These are phyloP conservation scores for Nothobranchius furzeri DNA, from an alignment of 2,113 vertebrate species.

Conservation along the genomic window DNA sequence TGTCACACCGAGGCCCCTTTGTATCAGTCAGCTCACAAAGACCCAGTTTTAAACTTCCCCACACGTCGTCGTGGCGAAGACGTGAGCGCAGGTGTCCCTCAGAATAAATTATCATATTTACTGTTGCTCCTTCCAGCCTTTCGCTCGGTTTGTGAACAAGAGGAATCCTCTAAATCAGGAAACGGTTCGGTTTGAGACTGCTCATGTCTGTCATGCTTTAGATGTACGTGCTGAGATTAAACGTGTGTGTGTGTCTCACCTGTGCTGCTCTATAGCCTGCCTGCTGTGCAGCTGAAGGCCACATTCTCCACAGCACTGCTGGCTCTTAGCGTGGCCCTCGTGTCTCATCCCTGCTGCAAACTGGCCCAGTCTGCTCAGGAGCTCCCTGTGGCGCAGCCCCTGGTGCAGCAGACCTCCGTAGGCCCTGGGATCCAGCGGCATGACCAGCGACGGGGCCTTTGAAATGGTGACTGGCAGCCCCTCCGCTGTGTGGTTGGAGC, in stretches of 20 bases:
- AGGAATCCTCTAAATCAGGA: neutral
- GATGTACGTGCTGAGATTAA: too few species aligned
- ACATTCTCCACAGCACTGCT: conserved; percentile 90
- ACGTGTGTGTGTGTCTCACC: conserved; percentile 73
- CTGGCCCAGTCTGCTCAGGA: conserved; percentile 93
- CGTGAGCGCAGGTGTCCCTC: conserved; percentile 61
- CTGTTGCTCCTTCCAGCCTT: conserved; percentile 38
- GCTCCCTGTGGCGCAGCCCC: conserved; percentile 94
- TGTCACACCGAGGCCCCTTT: conserved; percentile 48
- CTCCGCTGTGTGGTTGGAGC: conserved; percentile 87
- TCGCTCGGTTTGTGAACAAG: conserved; percentile 23
- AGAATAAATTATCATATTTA: conserved; percentile 55
- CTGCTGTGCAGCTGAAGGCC: conserved; percentile 92
- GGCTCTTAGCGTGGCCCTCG: conserved; percentile 79
- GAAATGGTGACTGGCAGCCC: conserved; percentile 83
- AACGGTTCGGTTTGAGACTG: too few species aligned
- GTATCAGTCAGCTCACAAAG: conserved; percentile 54
- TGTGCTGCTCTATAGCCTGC: conserved; percentile 94
- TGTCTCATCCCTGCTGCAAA: conserved; percentile 90
- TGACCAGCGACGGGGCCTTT: conserved; percentile 82
- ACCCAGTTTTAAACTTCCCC: conserved; percentile 45
- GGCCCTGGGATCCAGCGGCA: conserved; percentile 93
- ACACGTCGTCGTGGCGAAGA: conserved; percentile 33
- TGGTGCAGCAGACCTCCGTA: conserved; percentile 92
- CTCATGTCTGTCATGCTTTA: too few species aligned